These are phyloP conservation scores for Crossaster papposus DNA, from an alignment of 53 echinoderm and acorn worm species.

Conservation along the genomic window DNA sequence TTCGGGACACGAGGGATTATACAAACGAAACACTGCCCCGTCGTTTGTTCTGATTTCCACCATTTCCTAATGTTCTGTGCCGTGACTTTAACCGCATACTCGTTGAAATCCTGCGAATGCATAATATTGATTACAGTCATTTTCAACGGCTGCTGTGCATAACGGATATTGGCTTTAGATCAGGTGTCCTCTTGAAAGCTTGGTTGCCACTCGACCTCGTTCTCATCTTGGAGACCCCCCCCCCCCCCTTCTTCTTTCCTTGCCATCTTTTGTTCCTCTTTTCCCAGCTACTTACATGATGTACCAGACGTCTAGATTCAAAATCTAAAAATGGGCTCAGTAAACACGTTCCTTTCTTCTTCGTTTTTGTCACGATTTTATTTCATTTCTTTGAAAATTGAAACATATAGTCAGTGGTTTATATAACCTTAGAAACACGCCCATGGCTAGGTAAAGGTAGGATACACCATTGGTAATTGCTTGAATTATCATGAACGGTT, in stretches of 20 bases:
- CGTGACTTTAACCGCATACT: not conserved
- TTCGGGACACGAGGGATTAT: not conserved
- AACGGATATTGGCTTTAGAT: slow-evolving; percentile 59
- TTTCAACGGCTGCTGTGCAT: slow-evolving; percentile 33
- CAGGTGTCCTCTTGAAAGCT: slow-evolving; percentile 32
- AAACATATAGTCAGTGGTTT: not conserved
- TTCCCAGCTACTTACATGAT: not conserved
- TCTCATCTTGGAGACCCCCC: not conserved
- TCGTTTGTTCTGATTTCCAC: not conserved
- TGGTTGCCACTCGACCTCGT: slow-evolving; percentile 42
- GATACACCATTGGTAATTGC: too few relatives aligned
- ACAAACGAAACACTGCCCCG: not conserved
- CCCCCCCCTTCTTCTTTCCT: not conserved
- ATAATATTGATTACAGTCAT: slow-evolving; percentile 54
- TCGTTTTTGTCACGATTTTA: not conserved
- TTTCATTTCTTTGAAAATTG: not conserved
- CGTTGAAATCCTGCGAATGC: not conserved
- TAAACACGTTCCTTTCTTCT: not conserved
- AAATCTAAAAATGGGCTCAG: not conserved
- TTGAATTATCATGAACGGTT: too few relatives aligned
- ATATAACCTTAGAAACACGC: too few relatives aligned
- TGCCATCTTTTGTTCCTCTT: not conserved
- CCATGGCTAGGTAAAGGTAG: too few relatives aligned
- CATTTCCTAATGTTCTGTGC: not conserved
- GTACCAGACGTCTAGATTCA: not conserved